Evolutionary conservation across 2,888 invertebrate species (phyloP), one percentile per base, ranked within the genome.

Genomic region (Synanthedon myopaeformis): DNA sequence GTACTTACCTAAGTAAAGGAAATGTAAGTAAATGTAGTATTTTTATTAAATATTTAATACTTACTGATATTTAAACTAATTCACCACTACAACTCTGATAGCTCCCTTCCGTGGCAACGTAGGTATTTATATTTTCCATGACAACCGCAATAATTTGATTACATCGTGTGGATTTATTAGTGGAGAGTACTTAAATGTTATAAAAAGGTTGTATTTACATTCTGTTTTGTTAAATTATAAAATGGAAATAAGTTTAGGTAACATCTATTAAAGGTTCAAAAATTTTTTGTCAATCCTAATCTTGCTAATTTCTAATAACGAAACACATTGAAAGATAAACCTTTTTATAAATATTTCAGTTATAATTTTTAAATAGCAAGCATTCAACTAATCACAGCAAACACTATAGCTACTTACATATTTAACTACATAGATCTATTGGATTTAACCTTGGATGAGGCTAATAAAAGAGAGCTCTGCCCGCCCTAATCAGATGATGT

Each of bases 401-500:
- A 3, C 3, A 10, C 35, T 35, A 10, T 35, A 35, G 35, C 35
- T 35, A 35, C 35, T 35, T 35, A 10, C 35, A 23, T 23, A 23
- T 23, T 35, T 35, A 35, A 35, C 35, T 35, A 35, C 35, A 35
- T 45, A 45, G 12, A 8, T 13, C 45, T 13, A 13, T 45, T 13
- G 14, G 57, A 60, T 41, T 54, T 69, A 65, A 59, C 69, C 74
- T 72, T 70, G 66, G 63, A 61, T 58, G 55, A 50, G 48, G 49
- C 58, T 45, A 45, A n/a, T n/a, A n/a, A 45, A 45, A 59, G 65
- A 64, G 63, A 64, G 58, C 59, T 58, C 53, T 63, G 51, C 57
- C 54, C 64, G 65, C 65, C 68, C 58, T 58, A 59, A 67, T 66
- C 61, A 61, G 58, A 66, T 69, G 76, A 76, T 69, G 72, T 76